phyloP scores from a whole-genome alignment of 2,888 invertebrate species.

The Argyra leucocephala region DNA sequence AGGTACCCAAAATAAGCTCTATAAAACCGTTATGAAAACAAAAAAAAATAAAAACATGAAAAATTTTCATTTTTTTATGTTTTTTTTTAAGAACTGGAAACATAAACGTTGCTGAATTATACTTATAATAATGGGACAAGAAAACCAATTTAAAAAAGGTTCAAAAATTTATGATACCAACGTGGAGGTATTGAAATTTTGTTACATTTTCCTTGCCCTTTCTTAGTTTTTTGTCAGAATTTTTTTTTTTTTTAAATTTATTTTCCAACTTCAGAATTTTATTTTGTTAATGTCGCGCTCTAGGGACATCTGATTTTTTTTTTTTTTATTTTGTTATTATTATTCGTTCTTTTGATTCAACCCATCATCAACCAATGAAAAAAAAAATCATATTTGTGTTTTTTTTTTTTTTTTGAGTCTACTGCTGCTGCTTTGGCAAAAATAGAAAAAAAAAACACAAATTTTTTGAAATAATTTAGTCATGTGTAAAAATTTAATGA shows the following conservation, averaged over 20 bases:
- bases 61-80: not conserved
- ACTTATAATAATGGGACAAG: too few species aligned
- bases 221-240: not conserved
- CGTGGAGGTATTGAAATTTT: not conserved
- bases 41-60: too few species aligned
- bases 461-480: too few species aligned
- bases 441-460: too few species aligned
- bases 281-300: too few species aligned
- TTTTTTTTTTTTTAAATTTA: not conserved
- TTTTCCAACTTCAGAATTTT: not conserved
- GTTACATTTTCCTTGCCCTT: not conserved
- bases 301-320: too few species aligned
- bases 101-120: too few species aligned
- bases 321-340: not conserved
- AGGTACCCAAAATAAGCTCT: too few species aligned
- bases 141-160: not conserved
- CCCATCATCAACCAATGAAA: too few species aligned
- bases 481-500: slow-evolving; percentile 6
- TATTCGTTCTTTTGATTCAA: not conserved
- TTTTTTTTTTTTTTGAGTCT: not conserved
- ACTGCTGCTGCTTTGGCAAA: not conserved
- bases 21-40: too few species aligned
- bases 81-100: too few species aligned
- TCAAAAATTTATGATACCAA: not conserved
- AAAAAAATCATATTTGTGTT: not conserved